Evolutionary conservation across 1,140 invertebrate genomes (phyloP).

Genomic region (Heliconius nattereri): DNA sequence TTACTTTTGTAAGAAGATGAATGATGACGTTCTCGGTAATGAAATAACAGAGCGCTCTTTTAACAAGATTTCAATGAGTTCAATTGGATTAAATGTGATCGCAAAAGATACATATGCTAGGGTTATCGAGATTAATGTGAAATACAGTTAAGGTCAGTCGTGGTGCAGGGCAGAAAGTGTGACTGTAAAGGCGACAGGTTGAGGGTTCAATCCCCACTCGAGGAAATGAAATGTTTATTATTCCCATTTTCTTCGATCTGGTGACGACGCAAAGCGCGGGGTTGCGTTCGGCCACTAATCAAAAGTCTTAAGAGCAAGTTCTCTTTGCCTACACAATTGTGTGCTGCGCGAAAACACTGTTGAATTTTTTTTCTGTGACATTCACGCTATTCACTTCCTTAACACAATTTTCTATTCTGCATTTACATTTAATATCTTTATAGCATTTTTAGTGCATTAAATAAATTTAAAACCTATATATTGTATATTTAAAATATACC

Average conservation of each 20-base stretch:
- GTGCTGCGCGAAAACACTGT: background rate
- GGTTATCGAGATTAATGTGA: background rate
- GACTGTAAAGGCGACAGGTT: too few species aligned
- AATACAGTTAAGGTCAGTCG: background rate
- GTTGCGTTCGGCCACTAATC: too few species aligned
- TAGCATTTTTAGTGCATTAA: background rate
- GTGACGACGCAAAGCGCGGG: too few species aligned
- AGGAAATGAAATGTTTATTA: too few species aligned
- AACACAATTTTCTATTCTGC: background rate
- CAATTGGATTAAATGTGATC: constrained; percentile 31
- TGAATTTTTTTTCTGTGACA: background rate
- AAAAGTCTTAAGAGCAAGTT: too few species aligned
- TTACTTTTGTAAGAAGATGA: constrained; percentile 15
- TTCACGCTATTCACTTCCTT: background rate
- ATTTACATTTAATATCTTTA: background rate
- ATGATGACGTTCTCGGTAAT: constrained; percentile 1
- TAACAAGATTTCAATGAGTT: constrained; percentile 35
- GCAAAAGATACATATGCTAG: constrained; percentile 3
- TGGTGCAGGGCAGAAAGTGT: too few species aligned
- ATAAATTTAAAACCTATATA: too few species aligned
- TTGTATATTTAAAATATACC: too few species aligned
- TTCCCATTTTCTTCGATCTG: too few species aligned
- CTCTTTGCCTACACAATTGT: too few species aligned
- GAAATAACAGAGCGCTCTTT: background rate
- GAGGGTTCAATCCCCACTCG: too few species aligned